phyloP scores from a whole-genome alignment of 1,140 invertebrate species.

The Drosophila miranda region DNA sequence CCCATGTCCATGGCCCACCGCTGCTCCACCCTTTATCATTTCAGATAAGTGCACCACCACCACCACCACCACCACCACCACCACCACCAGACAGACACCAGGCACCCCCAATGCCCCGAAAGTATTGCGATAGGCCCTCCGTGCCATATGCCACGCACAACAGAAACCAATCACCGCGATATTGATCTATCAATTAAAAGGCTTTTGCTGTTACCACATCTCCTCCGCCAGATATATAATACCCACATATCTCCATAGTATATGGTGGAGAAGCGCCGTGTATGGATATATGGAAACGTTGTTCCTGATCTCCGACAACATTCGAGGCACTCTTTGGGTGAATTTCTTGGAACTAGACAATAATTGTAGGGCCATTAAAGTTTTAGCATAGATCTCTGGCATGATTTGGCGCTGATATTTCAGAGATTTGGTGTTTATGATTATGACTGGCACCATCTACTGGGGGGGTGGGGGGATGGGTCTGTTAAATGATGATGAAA shows the following conservation, averaged over 20 bases:
- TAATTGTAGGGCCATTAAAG: too few relatives aligned
- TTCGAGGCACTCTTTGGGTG: too few relatives aligned
- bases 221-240: constrained; percentile 18
- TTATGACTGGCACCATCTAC: too few relatives aligned
- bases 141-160: constrained; percentile 24
- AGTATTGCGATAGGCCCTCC: constrained; percentile 42
- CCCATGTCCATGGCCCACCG: constrained; percentile 8
- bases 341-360: too few relatives aligned
- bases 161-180: constrained; percentile 33
- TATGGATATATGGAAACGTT: not conserved
- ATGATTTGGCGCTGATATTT: too few relatives aligned
- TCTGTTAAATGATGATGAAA: constrained; percentile 27
- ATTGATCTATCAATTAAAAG: constrained; percentile 73
- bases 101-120: constrained; percentile 23
- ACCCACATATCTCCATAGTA: constrained; percentile 4
- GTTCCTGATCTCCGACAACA: too few relatives aligned
- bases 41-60: constrained; percentile 45
- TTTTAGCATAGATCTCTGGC: too few relatives aligned
- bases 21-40: constrained; percentile 9
- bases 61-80: not conserved
- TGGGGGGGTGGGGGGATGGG: too few relatives aligned
- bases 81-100: not conserved
- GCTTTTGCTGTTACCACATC: constrained; percentile 52
- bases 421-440: constrained; percentile 11
- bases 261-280: not conserved